A percentile compares a stretch with the other conserved stretches of the same genome.
These are phyloP conservation scores for Esox lucius DNA, from an alignment of 2,797 vertebrate species.

Conservation along the genomic window DNA sequence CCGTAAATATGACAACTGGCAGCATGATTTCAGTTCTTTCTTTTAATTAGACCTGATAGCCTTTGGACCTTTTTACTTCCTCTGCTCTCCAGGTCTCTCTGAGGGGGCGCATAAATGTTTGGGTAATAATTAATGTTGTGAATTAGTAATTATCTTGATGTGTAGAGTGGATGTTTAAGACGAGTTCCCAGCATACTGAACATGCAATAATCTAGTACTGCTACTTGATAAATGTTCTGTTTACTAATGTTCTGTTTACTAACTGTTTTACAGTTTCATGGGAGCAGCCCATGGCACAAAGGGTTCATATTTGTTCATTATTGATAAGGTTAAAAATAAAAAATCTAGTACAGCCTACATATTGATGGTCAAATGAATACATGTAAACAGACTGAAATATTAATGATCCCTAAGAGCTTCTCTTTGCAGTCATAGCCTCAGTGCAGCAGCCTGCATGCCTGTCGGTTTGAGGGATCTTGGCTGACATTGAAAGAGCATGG, in stretches of 20 bases:
- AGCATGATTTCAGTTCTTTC: slow-evolving; percentile 38
- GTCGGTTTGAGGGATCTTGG: slow-evolving; percentile 63
- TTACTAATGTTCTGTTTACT: not conserved
- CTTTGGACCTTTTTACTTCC: slow-evolving; percentile 55
- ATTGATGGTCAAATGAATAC: slow-evolving; percentile 35
- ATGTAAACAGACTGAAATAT: slow-evolving; percentile 67
- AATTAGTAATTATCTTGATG: slow-evolving; percentile 44
- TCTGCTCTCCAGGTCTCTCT: slow-evolving; percentile 35
- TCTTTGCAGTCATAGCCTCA: slow-evolving; percentile 48
- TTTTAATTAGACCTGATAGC: slow-evolving; percentile 45
- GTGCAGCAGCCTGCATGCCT: slow-evolving; percentile 37
- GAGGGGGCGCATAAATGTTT: slow-evolving; percentile 26
- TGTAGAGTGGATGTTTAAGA: slow-evolving; percentile 32
- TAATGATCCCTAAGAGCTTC: slow-evolving; percentile 60
- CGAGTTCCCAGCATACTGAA: slow-evolving; percentile 13
- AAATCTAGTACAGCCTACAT: slow-evolving; percentile 20
- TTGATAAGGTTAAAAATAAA: slow-evolving; percentile 12
- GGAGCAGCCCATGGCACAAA: slow-evolving; percentile 5
- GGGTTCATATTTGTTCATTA: slow-evolving; percentile 16
- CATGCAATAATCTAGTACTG: slow-evolving; percentile 4
- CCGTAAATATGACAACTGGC: slow-evolving; percentile 64
- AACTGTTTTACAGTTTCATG: not conserved
- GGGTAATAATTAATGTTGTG: slow-evolving; percentile 50
- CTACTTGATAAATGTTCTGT: slow-evolving; percentile 1
- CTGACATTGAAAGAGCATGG: slow-evolving; percentile 65